Percentiles rank a stretch among this genome's conserved stretches.
Conservation (phyloP, 2,888 invertebrate species). For the Ophonus ardosiacus region DNA sequence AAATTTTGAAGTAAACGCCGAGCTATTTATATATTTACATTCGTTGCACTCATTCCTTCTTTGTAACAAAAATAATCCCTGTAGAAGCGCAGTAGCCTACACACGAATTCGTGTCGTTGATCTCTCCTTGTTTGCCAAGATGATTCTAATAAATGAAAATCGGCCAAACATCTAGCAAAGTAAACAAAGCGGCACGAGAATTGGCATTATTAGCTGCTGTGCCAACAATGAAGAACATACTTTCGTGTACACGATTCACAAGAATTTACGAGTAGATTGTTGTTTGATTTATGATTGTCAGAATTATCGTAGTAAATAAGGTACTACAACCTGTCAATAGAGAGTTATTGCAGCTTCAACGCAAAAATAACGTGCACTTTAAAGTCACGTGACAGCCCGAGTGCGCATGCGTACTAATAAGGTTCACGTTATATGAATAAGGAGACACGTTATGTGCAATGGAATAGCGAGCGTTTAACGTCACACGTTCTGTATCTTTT, state of each 20-base stretch:
- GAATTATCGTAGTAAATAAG: conserved; percentile 6
- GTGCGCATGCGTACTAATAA: too few species aligned
- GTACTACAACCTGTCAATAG: too few species aligned
- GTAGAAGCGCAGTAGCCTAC: conserved; percentile 14
- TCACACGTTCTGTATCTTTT: too few species aligned
- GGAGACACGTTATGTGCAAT: too few species aligned
- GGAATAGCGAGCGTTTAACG: too few species aligned
- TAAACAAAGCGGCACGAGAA: conserved; percentile 19
- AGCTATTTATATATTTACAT: conserved; percentile 39
- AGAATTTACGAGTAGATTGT: not conserved
- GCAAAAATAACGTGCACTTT: too few species aligned
- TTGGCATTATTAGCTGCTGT: not conserved
- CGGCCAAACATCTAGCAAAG: conserved; percentile 25
- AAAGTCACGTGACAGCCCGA: too few species aligned
- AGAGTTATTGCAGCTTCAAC: too few species aligned
- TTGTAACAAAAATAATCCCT: conserved; percentile 24
- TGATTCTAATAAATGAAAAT: conserved; percentile 39
- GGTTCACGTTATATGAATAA: too few species aligned
- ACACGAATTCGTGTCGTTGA: conserved; percentile 43
- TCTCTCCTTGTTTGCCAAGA: conserved; percentile 51
- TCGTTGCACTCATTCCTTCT: conserved; percentile 39
- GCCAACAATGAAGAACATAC: conserved; percentile 33
- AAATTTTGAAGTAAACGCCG: not conserved
- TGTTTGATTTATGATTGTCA: conserved; percentile 5
- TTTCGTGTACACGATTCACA: not conserved